Evolutionary conservation across 1,140 invertebrate species (phyloP).

Genomic region (Drosophila trapezifrons): DNA sequence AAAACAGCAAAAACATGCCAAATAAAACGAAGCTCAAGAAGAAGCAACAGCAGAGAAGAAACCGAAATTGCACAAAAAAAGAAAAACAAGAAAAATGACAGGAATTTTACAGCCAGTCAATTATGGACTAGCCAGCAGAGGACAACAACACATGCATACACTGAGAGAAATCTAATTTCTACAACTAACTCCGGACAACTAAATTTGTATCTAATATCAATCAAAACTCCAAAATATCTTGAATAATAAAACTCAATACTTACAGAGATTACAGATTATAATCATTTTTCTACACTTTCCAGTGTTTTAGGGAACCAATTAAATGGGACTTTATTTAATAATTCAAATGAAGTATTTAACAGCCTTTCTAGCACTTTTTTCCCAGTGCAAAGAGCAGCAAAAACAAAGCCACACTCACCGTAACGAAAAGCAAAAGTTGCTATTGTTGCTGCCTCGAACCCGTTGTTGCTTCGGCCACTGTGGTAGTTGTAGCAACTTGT

Average conservation of each 20-base stretch:
- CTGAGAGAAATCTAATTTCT: neutral
- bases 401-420: slow-evolving; percentile 37
- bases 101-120: slow-evolving; percentile 80
- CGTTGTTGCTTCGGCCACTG: slow-evolving; percentile 18
- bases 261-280: too few relatives aligned
- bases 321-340: too few relatives aligned
- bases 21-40: slow-evolving; percentile 17
- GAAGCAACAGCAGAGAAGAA: slow-evolving; percentile 28
- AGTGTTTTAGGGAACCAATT: too few relatives aligned
- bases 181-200: neutral
- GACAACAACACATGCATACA: slow-evolving; percentile 19
- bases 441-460: slow-evolving; percentile 14
- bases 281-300: too few relatives aligned
- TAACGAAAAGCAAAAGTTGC: slow-evolving; percentile 66
- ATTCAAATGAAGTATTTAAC: too few relatives aligned
- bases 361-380: neutral
- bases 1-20: slow-evolving; percentile 9
- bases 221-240: neutral
- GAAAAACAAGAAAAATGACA: slow-evolving; percentile 57
- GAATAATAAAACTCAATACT: too few relatives aligned
- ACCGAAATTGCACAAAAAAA: slow-evolving; percentile 22
- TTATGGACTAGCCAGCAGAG: slow-evolving; percentile 56
- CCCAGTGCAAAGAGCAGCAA: slow-evolving; percentile 15
- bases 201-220: too few relatives aligned
- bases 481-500: slow-evolving; percentile 34